Percentiles rank a stretch among this genome's conserved stretches.
These are phyloP conservation scores for Eulithis prunata DNA, from an alignment of 2,888 invertebrate species.

Conservation along the genomic window DNA sequence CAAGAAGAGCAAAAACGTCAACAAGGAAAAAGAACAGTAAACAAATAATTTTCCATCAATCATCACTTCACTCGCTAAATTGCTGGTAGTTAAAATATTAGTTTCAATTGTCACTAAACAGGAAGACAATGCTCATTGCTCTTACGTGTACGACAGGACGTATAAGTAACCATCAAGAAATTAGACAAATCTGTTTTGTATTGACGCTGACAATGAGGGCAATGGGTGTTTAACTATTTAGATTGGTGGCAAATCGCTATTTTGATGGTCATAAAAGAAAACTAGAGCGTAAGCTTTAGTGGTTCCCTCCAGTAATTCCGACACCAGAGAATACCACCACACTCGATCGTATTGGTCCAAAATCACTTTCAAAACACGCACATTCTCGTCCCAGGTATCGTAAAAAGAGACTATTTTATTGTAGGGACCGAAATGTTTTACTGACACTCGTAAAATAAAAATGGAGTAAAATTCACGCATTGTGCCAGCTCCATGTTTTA, in stretches of 20 bases:
- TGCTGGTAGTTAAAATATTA: conserved; percentile 31
- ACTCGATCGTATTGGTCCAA: conserved; percentile 51
- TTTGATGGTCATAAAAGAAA: conserved; percentile 35
- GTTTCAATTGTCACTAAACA: conserved; percentile 51
- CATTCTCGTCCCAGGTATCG: conserved; percentile 67
- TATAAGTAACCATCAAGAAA: conserved; percentile 19
- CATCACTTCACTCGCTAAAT: conserved; percentile 13
- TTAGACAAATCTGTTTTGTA: conserved; percentile 40
- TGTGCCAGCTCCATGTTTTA: conserved; percentile 64
- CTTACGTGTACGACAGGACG: conserved; percentile 44
- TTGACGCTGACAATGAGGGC: conserved; percentile 30
- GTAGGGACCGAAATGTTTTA: conserved; percentile 74
- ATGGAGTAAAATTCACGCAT: conserved; percentile 76
- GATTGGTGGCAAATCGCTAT: conserved; percentile 29
- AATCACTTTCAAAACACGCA: conserved; percentile 69
- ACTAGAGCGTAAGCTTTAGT: conserved; percentile 37
- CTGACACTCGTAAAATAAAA: conserved; percentile 76
- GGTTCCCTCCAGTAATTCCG: conserved; percentile 43
- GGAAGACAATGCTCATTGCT: conserved; percentile 49
- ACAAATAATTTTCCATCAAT: conserved; percentile 29
- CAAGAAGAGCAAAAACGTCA: no score
- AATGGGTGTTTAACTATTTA: conserved; percentile 16
- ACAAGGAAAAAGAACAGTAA: not conserved
- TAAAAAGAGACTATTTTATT: conserved; percentile 77
- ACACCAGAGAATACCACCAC: conserved; percentile 48